Conservation (phyloP, 2,888 invertebrate genomes). For the Maniola hyperantus region DNA sequence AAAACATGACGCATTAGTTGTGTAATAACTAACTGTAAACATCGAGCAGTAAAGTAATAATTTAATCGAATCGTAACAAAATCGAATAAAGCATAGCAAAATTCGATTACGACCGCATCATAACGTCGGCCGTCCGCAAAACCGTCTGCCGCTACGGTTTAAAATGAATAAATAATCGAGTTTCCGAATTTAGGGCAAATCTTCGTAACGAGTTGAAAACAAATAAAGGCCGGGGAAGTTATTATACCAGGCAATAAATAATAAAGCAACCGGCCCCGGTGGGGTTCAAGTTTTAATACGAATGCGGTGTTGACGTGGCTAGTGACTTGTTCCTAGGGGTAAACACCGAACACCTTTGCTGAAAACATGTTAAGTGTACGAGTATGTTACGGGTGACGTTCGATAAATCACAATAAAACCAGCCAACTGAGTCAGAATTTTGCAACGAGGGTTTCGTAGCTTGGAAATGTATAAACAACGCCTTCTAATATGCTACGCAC, state of each 20-base stretch:
- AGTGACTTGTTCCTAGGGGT: constrained; percentile 22
- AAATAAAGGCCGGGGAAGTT: constrained; percentile 71
- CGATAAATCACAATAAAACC: not conserved
- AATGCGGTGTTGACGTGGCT: constrained; percentile 33
- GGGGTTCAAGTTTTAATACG: constrained; percentile 64
- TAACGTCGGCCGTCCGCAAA: constrained; percentile 33
- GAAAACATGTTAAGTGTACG: constrained; percentile 18
- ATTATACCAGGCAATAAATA: constrained; percentile 76
- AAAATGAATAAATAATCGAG: constrained; percentile 77
- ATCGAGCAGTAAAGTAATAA: constrained; percentile 4
- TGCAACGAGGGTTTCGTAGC: no score
- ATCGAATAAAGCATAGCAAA: constrained; percentile 23
- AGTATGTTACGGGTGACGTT: not conserved
- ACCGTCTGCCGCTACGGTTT: constrained; percentile 41
- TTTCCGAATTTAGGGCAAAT: constrained; percentile 73
- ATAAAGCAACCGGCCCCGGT: constrained; percentile 66
- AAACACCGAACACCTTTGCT: constrained; percentile 28
- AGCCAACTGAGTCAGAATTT: no score
- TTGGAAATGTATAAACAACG: no score
- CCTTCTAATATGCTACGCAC: no score
- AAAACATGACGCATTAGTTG: no score
- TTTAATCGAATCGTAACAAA: constrained; percentile 6
- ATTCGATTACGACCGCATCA: constrained; percentile 33
- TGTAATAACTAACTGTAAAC: not conserved
- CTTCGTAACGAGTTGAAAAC: constrained; percentile 79